A percentile compares a stretch with the other conserved stretches of the same genome.
Evolutionary conservation across 2,113 vertebrate genomes (phyloP).

Genomic region (Nothoprocta pentlandii): DNA sequence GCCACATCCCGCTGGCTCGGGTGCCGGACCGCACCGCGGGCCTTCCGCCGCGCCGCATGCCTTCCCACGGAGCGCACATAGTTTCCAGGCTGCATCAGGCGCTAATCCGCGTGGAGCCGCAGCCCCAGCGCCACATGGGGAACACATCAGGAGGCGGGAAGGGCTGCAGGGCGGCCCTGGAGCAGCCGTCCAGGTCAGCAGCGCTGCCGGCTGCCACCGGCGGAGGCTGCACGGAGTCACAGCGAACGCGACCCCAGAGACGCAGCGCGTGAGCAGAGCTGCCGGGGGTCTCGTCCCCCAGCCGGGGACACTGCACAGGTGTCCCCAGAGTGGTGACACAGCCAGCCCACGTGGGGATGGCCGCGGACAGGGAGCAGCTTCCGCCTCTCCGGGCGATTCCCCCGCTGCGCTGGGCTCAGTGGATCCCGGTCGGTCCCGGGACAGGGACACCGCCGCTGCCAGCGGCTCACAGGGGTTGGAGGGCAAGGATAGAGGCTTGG

Average conservation of each 20-base stretch:
- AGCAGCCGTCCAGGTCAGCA: background rate
- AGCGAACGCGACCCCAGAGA: rapidly evolving
- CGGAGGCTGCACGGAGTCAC: rapidly evolving
- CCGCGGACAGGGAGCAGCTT: rapidly evolving
- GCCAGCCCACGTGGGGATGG: background rate
- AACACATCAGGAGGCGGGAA: background rate
- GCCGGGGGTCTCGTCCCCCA: rapidly evolving
- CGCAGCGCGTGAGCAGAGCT: background rate
- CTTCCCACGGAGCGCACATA: constrained; percentile 46
- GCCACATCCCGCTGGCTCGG: background rate
- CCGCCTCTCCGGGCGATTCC: background rate
- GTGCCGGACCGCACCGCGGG: background rate
- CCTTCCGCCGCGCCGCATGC: background rate
- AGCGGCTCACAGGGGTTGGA: background rate
- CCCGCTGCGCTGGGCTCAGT: background rate
- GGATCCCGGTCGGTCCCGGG: rapidly evolving
- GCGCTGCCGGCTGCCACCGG: background rate
- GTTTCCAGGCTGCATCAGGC: constrained; percentile 70
- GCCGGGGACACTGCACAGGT: rapidly evolving
- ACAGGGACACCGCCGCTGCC: rapidly evolving
- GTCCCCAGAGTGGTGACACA: background rate
- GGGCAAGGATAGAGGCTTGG: rapidly evolving
- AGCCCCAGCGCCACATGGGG: constrained; percentile 8
- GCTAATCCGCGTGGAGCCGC: background rate
- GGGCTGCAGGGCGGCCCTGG: background rate